Conservation (phyloP, 2,113 vertebrate species). For the Protomyctophum bolini region DNA sequence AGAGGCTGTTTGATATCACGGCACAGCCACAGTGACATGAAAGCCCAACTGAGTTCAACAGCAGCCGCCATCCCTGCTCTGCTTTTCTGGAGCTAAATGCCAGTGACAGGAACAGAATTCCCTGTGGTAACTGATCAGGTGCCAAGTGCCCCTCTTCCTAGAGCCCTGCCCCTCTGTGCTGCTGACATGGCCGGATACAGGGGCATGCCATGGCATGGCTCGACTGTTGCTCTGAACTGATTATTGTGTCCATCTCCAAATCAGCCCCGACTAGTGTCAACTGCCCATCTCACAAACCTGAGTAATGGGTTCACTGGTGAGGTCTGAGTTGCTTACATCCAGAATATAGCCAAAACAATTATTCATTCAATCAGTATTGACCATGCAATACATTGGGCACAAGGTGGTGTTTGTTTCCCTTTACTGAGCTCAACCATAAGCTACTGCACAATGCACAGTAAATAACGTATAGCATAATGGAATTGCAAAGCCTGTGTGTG, state of each 20-base stretch:
- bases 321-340: too few species aligned
- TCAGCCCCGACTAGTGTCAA: constrained; percentile 43
- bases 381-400: too few species aligned
- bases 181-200: constrained; percentile 42
- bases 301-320: neutral
- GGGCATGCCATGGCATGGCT: constrained; percentile 46
- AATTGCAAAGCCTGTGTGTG: too few species aligned
- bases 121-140: constrained; percentile 69
- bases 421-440: too few species aligned
- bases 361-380: too few species aligned
- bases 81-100: constrained; percentile 60
- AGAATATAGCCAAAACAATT: too few species aligned
- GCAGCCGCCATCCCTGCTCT: constrained; percentile 55
- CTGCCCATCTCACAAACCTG: constrained; percentile 18
- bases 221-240: constrained; percentile 49
- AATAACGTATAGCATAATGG: too few species aligned
- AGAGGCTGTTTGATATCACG: constrained; percentile 39
- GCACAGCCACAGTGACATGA: constrained; percentile 41
- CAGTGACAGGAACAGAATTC: constrained; percentile 69
- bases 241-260: constrained; percentile 56
- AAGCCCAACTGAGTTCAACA: constrained; percentile 57
- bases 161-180: constrained; percentile 48
- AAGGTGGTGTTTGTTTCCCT: too few species aligned
- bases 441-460: too few species aligned
- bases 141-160: constrained; percentile 60